Percentiles rank a stretch among this genome's conserved stretches.
phyloP scores from a whole-genome alignment of 2,113 vertebrate genomes.

The Perognathus longimembris region DNA sequence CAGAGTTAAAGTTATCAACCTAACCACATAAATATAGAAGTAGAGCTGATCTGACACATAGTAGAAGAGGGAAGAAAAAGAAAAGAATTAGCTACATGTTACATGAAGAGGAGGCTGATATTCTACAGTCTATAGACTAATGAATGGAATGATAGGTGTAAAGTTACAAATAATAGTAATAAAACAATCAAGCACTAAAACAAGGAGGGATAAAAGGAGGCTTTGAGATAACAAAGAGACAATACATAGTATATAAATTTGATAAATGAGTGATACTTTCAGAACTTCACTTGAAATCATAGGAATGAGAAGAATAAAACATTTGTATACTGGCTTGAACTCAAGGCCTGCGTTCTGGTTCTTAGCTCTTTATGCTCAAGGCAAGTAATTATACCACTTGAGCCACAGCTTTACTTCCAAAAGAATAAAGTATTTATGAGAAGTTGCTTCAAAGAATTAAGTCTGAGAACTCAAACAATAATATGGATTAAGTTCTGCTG shows the following conservation, averaged over 20 bases:
- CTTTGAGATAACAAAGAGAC: neutral
- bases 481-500: neutral
- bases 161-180: neutral
- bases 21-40: neutral
- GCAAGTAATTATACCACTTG: too few species aligned
- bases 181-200: neutral
- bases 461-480: neutral
- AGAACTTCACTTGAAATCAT: slow-evolving; percentile 17
- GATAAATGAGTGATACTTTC: neutral
- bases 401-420: neutral
- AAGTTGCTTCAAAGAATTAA: neutral
- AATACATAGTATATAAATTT: neutral
- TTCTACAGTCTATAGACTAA: neutral
- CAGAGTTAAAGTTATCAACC: neutral
- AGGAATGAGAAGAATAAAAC: neutral
- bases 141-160: neutral
- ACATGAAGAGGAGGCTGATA: neutral
- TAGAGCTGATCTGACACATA: neutral
- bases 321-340: too few species aligned
- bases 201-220: neutral
- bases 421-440: neutral
- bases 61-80: neutral
- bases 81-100: neutral
- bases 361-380: too few species aligned
- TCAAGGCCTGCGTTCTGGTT: too few species aligned